Evolutionary conservation across 2,888 invertebrate genomes (phyloP), one percentile per base, ranked within the genome.

Genomic region (Scelioninae gen. 1): DNA sequence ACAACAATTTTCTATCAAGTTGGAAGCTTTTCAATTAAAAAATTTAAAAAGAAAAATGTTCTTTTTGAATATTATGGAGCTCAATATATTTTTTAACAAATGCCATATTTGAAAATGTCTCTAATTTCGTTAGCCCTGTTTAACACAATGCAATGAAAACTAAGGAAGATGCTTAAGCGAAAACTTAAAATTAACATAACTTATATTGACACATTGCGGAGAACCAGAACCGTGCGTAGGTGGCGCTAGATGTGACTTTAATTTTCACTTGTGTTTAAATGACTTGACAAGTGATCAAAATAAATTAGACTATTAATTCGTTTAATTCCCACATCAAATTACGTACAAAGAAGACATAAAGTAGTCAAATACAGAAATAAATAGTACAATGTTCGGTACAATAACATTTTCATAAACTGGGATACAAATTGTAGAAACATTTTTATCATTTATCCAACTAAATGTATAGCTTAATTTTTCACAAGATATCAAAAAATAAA

Each of bases 141-240:
- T 9, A 32, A 38, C 3, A 51, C 51, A 55, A 71, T 60, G 45
- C 13, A 72, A 47, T 29, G 63, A 74, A 65, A 58, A 43, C 34
- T n/a, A n/a, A 78, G 34, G 56, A 63, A 43, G 49, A 65, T 71
- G 53, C 13, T 55, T 13, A 62, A 72, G 40, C 29, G 45, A 56
- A 66, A 66, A 66, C 71, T 77, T 77, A 77, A 77, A 68, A 31
- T 71, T 65, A 79, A 60, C 32, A 45, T 58, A 72, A 65, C 51
- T 29, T 66, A 63, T 71, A 34, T 51, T 72, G 16, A 63, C 71
- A 58, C 13, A 23, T 45, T 40, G 34, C 51, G 72, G 38, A 72
- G 65, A 79, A 71, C 58, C 58, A 65, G 71, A 71, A 65, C 32
- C 15, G 31, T 79, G 79, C 66, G 72, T 72, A 66, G 79, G 72